Base-by-base conservation (phyloP, 2,888 invertebrate species). In the Ephialtes manifestator region DNA sequence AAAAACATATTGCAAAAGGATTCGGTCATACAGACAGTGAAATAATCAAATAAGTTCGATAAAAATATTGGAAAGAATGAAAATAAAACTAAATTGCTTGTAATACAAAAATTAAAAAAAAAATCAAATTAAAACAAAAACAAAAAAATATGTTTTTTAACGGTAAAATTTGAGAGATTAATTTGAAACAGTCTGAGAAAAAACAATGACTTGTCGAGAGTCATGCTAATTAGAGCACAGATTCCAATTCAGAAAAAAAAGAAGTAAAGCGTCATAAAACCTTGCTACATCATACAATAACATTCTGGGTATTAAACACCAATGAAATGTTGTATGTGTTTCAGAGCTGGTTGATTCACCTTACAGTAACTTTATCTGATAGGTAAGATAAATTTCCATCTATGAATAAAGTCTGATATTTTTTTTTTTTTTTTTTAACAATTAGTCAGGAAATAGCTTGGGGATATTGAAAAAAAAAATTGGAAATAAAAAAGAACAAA, bases 291-390 rank as follows among this genome's bases (percentile, higher is more conserved):
- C 58, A 58, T 43, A 58, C 72, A 72, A 55, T 72, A 43, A 55
- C 43, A 72, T 58, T 35, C 24, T 58, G 72, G 58, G 20, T 58
- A 65, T 65, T 18, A 58, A 60, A 53, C 68, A 24, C 68, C 35
- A 39, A 67, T 68, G 51, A 76, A 39, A 67, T 71, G 35, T 78
- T 65, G 18, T 55, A 70, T 78, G 71, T 83, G 81, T 87, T 87
- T 70, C 81, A 87, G 85, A 80, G 81, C 81, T 58, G 60, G 81
- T 84, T 74, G 70, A 81, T 86, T 87, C 82, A 72, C 65, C 83
- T 82, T 68, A 72, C 65, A 79, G 76, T 85, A 86, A 84, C 80
- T 86, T 76, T 76, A 87, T 84, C 81, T 79, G 80, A 84, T 87
- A 84, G 87, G 87, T 86, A 80, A 85, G 85, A 80, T 60, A 55